These are phyloP conservation scores for Centroberyx gerrardi DNA, from an alignment of 2,797 vertebrate genomes.

Conservation along the genomic window DNA sequence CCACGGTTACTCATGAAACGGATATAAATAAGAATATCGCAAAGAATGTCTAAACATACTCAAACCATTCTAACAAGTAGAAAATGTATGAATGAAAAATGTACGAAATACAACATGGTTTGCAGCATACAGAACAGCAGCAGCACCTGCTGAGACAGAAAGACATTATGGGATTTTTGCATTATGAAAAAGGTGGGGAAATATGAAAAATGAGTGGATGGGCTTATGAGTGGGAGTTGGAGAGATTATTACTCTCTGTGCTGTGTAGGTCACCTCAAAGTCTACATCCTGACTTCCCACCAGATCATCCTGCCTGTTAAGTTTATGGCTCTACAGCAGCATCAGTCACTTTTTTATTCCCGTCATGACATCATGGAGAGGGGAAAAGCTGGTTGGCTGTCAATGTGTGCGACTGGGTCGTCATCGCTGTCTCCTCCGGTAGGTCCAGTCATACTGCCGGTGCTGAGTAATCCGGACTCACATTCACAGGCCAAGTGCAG, in stretches of 20 bases:
- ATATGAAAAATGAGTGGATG: slow-evolving; percentile 3
- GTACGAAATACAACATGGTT: no score
- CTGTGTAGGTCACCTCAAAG: neutral
- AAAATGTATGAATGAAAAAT: no score
- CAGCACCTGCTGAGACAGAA: no score
- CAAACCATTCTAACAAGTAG: no score
- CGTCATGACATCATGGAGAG: slow-evolving; percentile 42
- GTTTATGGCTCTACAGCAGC: slow-evolving; percentile 22
- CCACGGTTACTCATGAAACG: no score
- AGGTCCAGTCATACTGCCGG: slow-evolving; percentile 8
- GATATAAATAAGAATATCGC: no score
- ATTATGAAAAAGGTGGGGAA: no score
- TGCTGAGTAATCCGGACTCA: slow-evolving; percentile 11
- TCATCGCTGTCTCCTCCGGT: slow-evolving; percentile 1
- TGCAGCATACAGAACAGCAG: no score
- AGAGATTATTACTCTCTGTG: neutral
- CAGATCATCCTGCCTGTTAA: slow-evolving; percentile 16
- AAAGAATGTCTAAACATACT: no score
- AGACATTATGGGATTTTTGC: no score
- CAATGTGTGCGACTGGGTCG: slow-evolving; percentile 4
- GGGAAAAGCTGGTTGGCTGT: slow-evolving; percentile 1
- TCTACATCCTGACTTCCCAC: neutral
- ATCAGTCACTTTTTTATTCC: slow-evolving; percentile 25
- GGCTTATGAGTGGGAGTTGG: neutral
- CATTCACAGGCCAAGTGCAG: neutral